Conservation (phyloP, 1,140 invertebrate species). For the Drosophila saltans region DNA sequence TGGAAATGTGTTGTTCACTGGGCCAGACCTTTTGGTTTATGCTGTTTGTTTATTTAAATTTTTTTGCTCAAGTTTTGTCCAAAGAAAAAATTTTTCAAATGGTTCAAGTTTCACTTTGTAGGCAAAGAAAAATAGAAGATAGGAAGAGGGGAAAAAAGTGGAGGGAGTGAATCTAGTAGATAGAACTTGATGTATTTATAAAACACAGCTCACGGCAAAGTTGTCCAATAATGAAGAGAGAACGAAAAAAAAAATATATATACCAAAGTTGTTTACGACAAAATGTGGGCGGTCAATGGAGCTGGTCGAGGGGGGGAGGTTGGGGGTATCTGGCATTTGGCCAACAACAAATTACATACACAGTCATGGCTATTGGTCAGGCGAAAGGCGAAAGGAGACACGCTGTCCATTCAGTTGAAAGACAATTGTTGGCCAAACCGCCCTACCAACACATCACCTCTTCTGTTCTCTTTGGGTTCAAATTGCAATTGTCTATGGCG, state of each 20-base stretch:
- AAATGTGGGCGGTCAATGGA: conserved; percentile 6
- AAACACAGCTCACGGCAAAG: conserved; percentile 16
- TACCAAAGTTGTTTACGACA: conserved; percentile 10
- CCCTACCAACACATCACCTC: neutral
- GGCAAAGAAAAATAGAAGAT: neutral
- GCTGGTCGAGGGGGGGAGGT: neutral
- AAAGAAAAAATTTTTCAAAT: conserved; percentile 13
- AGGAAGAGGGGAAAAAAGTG: neutral
- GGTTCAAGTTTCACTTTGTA: neutral
- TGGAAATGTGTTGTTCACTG: too few relatives aligned
- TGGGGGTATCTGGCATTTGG: neutral
- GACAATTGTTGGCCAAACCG: conserved; percentile 9
- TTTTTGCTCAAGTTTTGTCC: neutral
- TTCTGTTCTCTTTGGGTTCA: neutral
- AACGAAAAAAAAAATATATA: neutral
- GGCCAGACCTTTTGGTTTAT: neutral
- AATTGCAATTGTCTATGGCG: conserved; percentile 18
- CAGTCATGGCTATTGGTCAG: conserved; percentile 17
- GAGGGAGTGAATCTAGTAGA: neutral
- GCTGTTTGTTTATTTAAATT: neutral
- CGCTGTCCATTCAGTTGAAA: conserved; percentile 14
- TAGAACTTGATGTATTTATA: conserved; percentile 17
- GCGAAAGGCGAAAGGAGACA: conserved; percentile 15
- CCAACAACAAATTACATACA: conserved; percentile 14
- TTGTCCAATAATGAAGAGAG: conserved; percentile 15